Conservation (phyloP, 1,140 invertebrate genomes). For the Drosophila chauvacae region DNA sequence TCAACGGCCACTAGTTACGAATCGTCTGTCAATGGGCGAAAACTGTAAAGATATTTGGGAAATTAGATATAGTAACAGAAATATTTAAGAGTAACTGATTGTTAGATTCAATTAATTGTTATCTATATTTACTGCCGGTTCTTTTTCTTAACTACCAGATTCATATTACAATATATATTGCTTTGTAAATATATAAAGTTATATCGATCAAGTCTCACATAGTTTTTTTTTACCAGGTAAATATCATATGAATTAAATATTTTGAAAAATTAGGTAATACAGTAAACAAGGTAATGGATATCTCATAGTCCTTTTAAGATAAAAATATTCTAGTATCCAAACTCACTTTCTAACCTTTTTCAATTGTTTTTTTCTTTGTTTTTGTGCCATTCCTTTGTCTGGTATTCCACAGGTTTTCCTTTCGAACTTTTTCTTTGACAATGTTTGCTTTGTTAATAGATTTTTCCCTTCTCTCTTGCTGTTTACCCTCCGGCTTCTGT, state of each 20-base stretch:
- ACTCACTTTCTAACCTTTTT: background rate
- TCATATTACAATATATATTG: background rate
- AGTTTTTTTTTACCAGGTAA: no score
- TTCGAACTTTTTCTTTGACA: slow-evolving; percentile 27
- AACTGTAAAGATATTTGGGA: slow-evolving; percentile 1
- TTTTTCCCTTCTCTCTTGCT: slow-evolving; percentile 13
- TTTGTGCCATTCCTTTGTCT: background rate
- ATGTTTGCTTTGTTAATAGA: slow-evolving; percentile 51
- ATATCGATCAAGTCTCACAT: no score
- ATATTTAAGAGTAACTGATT: background rate
- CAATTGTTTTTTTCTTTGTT: background rate
- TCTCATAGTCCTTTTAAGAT: background rate
- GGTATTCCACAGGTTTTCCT: slow-evolving; percentile 24
- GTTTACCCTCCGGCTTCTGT: background rate
- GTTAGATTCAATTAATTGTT: background rate
- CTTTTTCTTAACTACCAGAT: background rate
- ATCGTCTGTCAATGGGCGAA: slow-evolving; percentile 20
- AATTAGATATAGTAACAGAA: background rate
- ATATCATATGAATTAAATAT: no score
- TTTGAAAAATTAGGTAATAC: background rate
- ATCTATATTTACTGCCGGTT: background rate
- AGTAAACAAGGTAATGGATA: background rate
- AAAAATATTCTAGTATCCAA: background rate
- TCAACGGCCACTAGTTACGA: slow-evolving; percentile 31
- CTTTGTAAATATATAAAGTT: background rate